Evolutionary conservation across 2,888 invertebrate genomes (phyloP), one percentile per base, ranked within the genome.

Genomic region (Lycocerus yunnanus): DNA sequence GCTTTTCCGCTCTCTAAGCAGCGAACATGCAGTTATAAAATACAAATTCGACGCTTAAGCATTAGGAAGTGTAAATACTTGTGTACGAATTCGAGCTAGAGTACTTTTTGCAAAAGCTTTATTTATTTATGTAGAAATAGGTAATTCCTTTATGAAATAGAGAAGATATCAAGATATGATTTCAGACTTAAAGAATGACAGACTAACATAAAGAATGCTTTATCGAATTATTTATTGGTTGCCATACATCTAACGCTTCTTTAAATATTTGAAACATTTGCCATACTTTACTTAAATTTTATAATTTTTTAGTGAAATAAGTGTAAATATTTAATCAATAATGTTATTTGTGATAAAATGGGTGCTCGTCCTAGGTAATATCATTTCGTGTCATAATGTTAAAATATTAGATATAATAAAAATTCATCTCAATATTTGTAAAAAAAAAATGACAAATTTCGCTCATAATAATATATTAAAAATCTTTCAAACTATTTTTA

Each of bases 261-360:
- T 63, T 18, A 63, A 63, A 10, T 63, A 63, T 63, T 63, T 63
- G 20, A 63, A 15, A 60, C 15, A 63, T 18, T 63, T 20, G 61
- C 61, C 61, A 63, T 63, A 63, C 20, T 63, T 63, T 63, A 18
- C 43, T 58, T 68, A 16, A 68, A 68, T 15, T 66, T 15, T 61
- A 61, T 61, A 15, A 18, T 20, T 20, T 58, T 14, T 68, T 72
- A 72, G 72, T 69, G 58, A 58, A 16, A 75, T 67, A 68, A 65
- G 18, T 75, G 68, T 69, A 75, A 74, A 74, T 72, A 73, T 68
- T 70, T 76, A 77, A 77, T 74, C 72, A 78, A 77, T 78, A 77
- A 78, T 78, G 75, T 75, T 76, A 71, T 74, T 77, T 78, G 78
- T 78, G 78, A 78, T 78, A 78, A 77, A 73, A 77, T 78, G 59